Percentiles rank a stretch among this genome's conserved stretches.
Conservation (phyloP, 1,140 invertebrate genomes). For the Diachasma alloeum region DNA sequence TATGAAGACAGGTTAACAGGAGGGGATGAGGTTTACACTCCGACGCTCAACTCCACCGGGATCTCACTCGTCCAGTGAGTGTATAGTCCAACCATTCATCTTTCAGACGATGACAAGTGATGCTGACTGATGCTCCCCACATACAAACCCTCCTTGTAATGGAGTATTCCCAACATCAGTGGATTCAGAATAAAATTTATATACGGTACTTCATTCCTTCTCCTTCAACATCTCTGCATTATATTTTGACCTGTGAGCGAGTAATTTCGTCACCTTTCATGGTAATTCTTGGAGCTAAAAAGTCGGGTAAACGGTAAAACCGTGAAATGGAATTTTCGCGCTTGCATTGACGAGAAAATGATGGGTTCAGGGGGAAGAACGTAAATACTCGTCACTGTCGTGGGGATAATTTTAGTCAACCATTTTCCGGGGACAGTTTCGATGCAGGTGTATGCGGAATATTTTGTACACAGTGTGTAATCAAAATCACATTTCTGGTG, state of each 20-base stretch:
- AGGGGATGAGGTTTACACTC: conserved; percentile 11
- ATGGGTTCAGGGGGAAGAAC: not conserved
- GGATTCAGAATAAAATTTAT: not conserved
- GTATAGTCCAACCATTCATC: conserved; percentile 36
- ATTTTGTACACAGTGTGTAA: too few relatives aligned
- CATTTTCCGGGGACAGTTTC: too few relatives aligned
- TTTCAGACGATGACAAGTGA: conserved; percentile 51
- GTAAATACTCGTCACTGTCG: not conserved
- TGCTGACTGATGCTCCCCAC: conserved; percentile 47
- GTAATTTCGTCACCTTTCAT: not conserved
- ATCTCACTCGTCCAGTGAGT: not conserved
- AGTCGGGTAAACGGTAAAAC: not conserved
- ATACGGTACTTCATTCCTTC: not conserved
- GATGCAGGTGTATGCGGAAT: too few relatives aligned
- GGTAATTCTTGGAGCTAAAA: not conserved
- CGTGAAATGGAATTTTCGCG: not conserved
- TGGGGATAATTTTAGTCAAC: not conserved
- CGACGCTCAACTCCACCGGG: not conserved
- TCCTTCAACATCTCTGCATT: not conserved
- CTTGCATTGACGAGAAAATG: not conserved
- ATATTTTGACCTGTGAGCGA: not conserved
- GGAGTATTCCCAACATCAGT: not conserved
- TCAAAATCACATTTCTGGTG: too few relatives aligned
- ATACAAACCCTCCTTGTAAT: conserved; percentile 7
- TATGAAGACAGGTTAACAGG: too few relatives aligned